A percentile compares a stretch with the other conserved stretches of the same genome.
Conservation (phyloP, 2,113 vertebrate genomes). For the Rhizomys pruinosus region DNA sequence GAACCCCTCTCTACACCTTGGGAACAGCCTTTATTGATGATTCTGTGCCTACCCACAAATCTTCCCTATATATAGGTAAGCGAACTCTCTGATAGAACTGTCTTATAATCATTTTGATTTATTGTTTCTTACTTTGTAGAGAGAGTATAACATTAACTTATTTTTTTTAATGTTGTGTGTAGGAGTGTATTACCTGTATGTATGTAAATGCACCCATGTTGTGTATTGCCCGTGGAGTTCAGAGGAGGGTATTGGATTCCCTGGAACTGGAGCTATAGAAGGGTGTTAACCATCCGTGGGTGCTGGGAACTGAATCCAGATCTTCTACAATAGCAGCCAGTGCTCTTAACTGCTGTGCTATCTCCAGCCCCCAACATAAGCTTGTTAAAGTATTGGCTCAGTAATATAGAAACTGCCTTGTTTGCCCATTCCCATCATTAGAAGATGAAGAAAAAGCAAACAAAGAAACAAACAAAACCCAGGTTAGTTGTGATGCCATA, state of each 20-base stretch:
- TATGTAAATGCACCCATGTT: too few species aligned
- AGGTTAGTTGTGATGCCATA: background rate
- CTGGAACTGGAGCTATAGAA: too few species aligned
- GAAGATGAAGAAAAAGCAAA: background rate
- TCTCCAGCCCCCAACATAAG: too few species aligned
- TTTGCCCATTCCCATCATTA: background rate
- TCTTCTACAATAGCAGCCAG: too few species aligned
- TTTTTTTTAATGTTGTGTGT: too few species aligned
- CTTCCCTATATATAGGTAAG: conserved; percentile 91
- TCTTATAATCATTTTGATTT: background rate
- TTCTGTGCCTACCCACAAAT: conserved; percentile 87
- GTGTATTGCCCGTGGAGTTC: too few species aligned
- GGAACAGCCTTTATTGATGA: conserved; percentile 90
- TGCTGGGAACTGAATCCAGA: too few species aligned
- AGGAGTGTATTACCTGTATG: too few species aligned
- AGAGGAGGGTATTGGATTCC: too few species aligned
- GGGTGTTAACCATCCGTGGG: too few species aligned
- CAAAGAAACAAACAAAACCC: background rate
- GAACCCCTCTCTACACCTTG: conserved; percentile 89
- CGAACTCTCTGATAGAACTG: background rate
- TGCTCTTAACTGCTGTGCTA: too few species aligned
- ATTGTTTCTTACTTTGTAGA: conserved; percentile 2
- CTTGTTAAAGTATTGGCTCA: background rate
- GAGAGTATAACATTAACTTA: background rate
- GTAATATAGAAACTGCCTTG: background rate